phyloP scores from a whole-genome alignment of 1,140 invertebrate species.

The Solenopsis invicta region DNA sequence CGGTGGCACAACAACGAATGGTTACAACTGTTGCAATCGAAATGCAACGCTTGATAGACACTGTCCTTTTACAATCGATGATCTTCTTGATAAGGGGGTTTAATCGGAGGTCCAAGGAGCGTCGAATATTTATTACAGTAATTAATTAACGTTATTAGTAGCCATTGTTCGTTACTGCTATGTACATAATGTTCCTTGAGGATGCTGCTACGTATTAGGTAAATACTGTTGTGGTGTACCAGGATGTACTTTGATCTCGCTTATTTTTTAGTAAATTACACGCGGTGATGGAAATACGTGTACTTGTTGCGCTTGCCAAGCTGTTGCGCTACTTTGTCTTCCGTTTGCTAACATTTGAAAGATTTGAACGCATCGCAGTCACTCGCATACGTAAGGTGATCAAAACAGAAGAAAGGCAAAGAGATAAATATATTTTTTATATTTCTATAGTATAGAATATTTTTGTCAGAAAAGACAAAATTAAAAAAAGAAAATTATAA shows the following conservation, averaged over 20 bases:
- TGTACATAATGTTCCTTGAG: conserved; percentile 62
- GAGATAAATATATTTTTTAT: not conserved
- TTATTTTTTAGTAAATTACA: conserved; percentile 1
- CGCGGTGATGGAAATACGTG: not conserved
- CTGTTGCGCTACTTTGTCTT: not conserved
- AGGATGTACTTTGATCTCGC: conserved; percentile 21
- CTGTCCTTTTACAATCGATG: conserved; percentile 68
- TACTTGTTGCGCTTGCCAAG: not conserved
- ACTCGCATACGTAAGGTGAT: not conserved
- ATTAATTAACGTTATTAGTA: conserved; percentile 77
- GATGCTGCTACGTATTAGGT: conserved; percentile 44
- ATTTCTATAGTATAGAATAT: not conserved
- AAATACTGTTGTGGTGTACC: conserved; percentile 41
- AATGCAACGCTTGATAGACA: conserved; percentile 64
- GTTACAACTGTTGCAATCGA: conserved; percentile 23
- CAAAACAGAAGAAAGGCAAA: not conserved
- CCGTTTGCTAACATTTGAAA: not conserved
- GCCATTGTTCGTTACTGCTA: conserved; percentile 72
- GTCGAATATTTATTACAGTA: conserved; percentile 67
- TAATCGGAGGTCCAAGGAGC: conserved; percentile 69
- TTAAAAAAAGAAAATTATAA: not conserved
- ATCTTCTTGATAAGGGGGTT: conserved; percentile 74
- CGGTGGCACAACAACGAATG: conserved; percentile 41
- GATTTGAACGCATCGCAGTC: not conserved
- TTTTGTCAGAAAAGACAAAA: not conserved